phyloP scores from a whole-genome alignment of 2,113 vertebrate species.

The Corythornis madagascariensis region DNA sequence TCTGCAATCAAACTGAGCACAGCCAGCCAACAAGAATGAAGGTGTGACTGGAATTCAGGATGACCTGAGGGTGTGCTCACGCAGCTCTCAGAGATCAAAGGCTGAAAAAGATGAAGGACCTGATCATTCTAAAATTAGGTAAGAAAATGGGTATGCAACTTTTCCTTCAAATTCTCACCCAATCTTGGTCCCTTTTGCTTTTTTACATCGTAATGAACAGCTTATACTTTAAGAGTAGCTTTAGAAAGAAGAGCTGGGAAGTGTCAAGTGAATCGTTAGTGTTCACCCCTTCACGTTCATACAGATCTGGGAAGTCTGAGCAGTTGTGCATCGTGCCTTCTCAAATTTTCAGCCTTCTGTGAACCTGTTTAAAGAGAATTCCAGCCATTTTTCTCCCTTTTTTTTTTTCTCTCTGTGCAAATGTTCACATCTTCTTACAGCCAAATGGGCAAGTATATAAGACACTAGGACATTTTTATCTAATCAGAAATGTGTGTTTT shows the following conservation, averaged over 20 bases:
- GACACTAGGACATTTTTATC: background rate
- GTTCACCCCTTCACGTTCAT: background rate
- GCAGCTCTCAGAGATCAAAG: background rate
- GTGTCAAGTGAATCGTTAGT: background rate
- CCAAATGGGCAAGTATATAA: background rate
- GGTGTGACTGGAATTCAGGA: background rate
- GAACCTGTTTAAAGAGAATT: background rate
- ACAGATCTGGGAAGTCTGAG: background rate
- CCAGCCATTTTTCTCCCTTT: background rate
- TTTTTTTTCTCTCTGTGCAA: background rate
- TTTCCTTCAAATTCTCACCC: background rate
- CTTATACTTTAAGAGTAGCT: background rate
- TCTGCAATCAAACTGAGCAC: background rate
- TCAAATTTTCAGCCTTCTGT: background rate
- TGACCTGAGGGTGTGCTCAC: too few species aligned
- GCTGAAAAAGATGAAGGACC: background rate
- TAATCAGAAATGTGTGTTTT: background rate
- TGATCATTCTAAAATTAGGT: background rate
- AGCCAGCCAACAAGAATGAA: background rate
- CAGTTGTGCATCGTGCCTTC: background rate
- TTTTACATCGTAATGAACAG: background rate
- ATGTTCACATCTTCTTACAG: background rate
- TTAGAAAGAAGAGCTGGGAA: background rate
- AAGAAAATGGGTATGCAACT: background rate
- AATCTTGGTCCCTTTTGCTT: background rate